phyloP scores from a whole-genome alignment of 2,113 vertebrate species.

The Cichladusa arquata region DNA sequence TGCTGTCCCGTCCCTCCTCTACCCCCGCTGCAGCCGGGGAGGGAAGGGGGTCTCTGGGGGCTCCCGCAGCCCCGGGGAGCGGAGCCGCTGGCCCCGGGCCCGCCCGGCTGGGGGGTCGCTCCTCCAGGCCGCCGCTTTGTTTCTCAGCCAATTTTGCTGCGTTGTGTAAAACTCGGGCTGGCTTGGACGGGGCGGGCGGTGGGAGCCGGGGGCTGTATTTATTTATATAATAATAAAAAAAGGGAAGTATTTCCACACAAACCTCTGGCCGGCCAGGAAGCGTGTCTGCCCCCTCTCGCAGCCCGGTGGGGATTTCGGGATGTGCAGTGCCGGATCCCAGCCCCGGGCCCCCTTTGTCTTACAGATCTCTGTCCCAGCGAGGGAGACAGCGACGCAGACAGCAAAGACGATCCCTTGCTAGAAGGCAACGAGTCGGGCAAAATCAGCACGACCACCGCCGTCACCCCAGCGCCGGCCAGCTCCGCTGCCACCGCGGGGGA shows the following conservation, averaged over 20 bases:
- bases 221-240: neutral
- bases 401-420: conserved; percentile 84
- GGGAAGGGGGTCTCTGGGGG: neutral
- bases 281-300: neutral
- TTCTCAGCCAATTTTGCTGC: neutral
- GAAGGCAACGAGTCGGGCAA: conserved; percentile 86
- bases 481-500: conserved; percentile 59
- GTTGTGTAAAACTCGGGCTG: neutral
- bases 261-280: neutral
- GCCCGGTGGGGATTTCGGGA: neutral
- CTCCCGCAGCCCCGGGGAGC: neutral
- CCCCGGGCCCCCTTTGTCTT: neutral
- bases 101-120: neutral
- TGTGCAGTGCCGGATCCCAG: neutral
- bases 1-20: neutral
- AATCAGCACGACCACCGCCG: conserved; percentile 85
- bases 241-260: neutral
- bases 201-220: neutral
- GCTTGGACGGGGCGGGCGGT: neutral
- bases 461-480: conserved; percentile 29
- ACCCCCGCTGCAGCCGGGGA: neutral
- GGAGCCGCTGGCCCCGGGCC: neutral
- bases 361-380: conserved; percentile 92
- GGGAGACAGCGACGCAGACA: conserved; percentile 92
- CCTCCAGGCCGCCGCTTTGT: neutral